Conservation (phyloP, 2,113 vertebrate species). For the Lichenostomus cassidix region DNA sequence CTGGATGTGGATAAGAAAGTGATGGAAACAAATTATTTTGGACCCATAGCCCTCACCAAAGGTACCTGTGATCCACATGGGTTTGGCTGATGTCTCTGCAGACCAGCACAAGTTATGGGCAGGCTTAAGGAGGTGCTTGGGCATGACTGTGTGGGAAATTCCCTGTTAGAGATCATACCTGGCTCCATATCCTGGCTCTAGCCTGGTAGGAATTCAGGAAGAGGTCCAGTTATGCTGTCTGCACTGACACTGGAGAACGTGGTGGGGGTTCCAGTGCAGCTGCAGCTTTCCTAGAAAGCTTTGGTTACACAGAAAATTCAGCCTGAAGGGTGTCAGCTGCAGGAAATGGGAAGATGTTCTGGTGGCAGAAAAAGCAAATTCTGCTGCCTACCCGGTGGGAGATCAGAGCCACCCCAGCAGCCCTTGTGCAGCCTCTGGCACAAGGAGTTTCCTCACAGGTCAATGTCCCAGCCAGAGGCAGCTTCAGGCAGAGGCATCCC, state of each 20-base stretch:
- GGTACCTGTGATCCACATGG: constrained; percentile 55
- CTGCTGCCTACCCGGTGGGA: not conserved
- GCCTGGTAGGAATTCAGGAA: not conserved
- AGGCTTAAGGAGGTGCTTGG: not conserved
- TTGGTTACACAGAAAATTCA: not conserved
- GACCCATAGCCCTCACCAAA: constrained; percentile 92
- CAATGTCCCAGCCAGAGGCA: not conserved
- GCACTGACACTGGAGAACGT: rapidly evolving
- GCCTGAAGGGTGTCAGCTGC: not conserved
- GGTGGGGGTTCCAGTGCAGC: not conserved
- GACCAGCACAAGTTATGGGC: not conserved
- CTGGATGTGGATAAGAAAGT: constrained; percentile 87
- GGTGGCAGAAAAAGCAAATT: not conserved
- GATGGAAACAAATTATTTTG: constrained; percentile 98
- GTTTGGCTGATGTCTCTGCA: not conserved
- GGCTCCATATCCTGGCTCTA: not conserved
- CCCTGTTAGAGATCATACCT: not conserved
- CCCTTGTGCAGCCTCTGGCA: not conserved
- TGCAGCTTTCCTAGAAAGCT: not conserved
- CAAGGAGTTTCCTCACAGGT: not conserved
- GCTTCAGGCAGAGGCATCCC: not conserved
- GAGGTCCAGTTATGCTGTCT: not conserved
- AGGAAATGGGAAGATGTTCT: not conserved
- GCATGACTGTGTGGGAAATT: not conserved
- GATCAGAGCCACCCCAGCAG: not conserved